A percentile compares a stretch with the other conserved stretches of the same genome.
phyloP scores from a whole-genome alignment of 1,140 invertebrate genomes.

The Asbolus verrucosus region DNA sequence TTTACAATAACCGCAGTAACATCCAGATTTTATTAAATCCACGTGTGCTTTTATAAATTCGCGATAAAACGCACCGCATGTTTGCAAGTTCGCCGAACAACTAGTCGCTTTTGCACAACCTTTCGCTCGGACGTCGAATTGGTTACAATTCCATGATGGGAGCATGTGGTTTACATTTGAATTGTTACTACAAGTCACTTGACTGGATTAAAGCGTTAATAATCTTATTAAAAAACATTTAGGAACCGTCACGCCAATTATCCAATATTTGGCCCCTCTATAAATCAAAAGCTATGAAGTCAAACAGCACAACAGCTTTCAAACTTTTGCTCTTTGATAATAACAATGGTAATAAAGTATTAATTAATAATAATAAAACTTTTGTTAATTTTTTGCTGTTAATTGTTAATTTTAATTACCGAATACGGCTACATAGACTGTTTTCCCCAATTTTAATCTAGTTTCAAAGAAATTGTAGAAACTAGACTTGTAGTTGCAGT shows the following conservation, averaged over 20 bases:
- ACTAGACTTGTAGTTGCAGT: no score
- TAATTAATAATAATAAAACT: no score
- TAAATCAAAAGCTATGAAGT: conserved; percentile 11
- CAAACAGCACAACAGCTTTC: neutral
- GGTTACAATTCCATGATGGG: conserved; percentile 21
- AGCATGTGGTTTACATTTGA: conserved; percentile 40
- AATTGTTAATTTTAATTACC: no score
- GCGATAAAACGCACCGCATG: conserved; percentile 33
- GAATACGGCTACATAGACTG: no score
- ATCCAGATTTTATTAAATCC: neutral
- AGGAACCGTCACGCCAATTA: conserved; percentile 6
- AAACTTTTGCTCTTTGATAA: no score
- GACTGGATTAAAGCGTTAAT: conserved; percentile 37
- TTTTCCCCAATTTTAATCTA: no score
- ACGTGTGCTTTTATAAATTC: conserved; percentile 17
- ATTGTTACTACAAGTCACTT: conserved; percentile 30
- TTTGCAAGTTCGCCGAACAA: conserved; percentile 29
- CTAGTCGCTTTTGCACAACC: conserved; percentile 29
- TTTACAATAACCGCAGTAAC: neutral
- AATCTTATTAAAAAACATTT: conserved; percentile 29
- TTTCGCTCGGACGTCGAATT: conserved; percentile 14
- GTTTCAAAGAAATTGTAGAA: no score
- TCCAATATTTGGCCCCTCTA: conserved; percentile 4
- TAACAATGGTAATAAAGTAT: no score
- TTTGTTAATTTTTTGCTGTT: no score